A percentile compares a stretch with the other conserved stretches of the same genome.
Conservation (phyloP, 2,113 vertebrate species). For the Steatornis caripensis region DNA sequence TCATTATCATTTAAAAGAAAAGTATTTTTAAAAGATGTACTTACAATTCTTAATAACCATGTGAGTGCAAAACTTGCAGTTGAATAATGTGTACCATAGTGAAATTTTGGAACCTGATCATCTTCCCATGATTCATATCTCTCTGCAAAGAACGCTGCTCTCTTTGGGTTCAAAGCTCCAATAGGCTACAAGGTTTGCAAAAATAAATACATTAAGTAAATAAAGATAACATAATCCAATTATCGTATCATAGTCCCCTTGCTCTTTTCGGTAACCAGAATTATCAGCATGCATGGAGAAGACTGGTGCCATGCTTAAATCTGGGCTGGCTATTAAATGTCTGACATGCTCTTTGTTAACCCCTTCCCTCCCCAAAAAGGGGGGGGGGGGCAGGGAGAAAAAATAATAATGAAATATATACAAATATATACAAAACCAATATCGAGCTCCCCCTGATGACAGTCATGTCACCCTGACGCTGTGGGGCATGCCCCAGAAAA, state of each 20-base stretch:
- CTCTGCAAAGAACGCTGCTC: constrained; percentile 93
- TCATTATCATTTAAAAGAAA: not conserved
- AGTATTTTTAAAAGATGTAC: constrained; percentile 30
- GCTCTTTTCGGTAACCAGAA: not conserved
- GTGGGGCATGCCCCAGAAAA: too few species aligned
- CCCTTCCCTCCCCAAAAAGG: too few species aligned
- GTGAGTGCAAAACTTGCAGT: constrained; percentile 93
- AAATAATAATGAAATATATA: too few species aligned
- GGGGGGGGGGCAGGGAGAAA: too few species aligned
- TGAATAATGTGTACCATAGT: constrained; percentile 98
- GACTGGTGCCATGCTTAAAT: too few species aligned
- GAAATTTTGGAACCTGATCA: constrained; percentile 96
- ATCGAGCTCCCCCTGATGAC: too few species aligned
- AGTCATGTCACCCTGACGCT: too few species aligned
- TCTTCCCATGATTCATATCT: constrained; percentile 96
- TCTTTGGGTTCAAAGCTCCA: constrained; percentile 95
- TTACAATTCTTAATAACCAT: constrained; percentile 95
- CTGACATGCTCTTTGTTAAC: too few species aligned
- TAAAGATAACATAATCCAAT: not conserved
- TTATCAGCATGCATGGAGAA: not conserved
- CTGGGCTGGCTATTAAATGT: too few species aligned
- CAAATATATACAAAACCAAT: too few species aligned
- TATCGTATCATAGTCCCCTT: not conserved
- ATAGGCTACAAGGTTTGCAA: constrained; percentile 77
- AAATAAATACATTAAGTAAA: not conserved